Percentiles rank a stretch among this genome's conserved stretches.
These are phyloP conservation scores for Euphonia xanthogaster DNA, from an alignment of 2,797 vertebrate genomes.

Conservation along the genomic window DNA sequence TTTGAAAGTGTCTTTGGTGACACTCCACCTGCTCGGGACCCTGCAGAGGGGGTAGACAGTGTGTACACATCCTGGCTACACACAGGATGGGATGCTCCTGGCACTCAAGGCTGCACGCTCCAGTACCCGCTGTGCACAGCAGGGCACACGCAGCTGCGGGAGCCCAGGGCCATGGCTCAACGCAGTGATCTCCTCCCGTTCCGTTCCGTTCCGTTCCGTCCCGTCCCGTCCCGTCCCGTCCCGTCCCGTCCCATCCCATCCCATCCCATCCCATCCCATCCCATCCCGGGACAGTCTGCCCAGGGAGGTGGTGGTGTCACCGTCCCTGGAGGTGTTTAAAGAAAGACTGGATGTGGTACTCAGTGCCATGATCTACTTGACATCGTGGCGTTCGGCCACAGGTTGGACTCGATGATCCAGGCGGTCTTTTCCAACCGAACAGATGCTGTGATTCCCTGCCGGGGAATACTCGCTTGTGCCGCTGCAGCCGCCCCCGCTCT, in stretches of 20 bases:
- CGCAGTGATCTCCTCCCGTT: fast-evolving
- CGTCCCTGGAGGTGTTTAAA: background rate
- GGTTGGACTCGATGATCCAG: background rate
- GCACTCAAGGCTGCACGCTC: background rate
- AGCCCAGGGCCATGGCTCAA: background rate
- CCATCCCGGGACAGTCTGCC: background rate
- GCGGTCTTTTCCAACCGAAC: fast-evolving
- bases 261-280: background rate
- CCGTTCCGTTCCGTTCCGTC: background rate
- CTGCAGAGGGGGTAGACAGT: fast-evolving
- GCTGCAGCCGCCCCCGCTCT: background rate
- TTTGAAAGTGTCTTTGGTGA: background rate
- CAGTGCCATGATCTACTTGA: background rate
- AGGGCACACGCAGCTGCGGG: fast-evolving
- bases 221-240: background rate
- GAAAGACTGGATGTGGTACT: background rate
- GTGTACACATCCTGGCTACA: fast-evolving
- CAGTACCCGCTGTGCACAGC: fast-evolving
- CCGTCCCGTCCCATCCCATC: background rate
- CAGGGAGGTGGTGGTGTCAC: background rate
- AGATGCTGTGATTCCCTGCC: background rate
- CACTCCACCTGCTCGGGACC: background rate
- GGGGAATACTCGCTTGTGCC: background rate
- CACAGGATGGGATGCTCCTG: fast-evolving
- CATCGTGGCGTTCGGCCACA: background rate